Base-by-base conservation (phyloP, 2,888 invertebrate species). In the Diarsia rubi region DNA sequence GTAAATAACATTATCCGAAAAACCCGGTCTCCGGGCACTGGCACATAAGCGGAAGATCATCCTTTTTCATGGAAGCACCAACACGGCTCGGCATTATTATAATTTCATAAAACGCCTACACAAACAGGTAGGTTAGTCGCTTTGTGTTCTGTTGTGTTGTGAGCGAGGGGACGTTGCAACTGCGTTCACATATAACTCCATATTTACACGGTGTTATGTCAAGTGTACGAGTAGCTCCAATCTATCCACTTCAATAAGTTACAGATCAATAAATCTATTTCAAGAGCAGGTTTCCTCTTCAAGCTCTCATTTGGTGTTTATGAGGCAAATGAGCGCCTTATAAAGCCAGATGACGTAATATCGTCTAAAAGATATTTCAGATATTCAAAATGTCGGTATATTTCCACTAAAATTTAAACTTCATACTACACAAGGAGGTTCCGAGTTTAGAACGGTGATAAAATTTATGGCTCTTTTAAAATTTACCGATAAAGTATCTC, bases 1-100 rank as follows among this genome's bases (percentile, higher is more conserved):
- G 85, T 88, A 89, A 90, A 89, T 86, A 89, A 89, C 77, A 89
- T 90, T 88, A 89, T 85, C 82, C 84, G 75, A 82, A 82, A 85
- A 85, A 81, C 81, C 84, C 80, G 77, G 84, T 78, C 78, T 67
- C 77, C 72, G 73, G 76, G 70, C 69, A 75, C 85, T 84, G 84
- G 78, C 83, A 87, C 86, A 87, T 84, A 87, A 90, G 87, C 87
- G 86, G 81, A 86, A 89, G 86, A 88, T 89, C 85, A 90, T 88
- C 89, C 85, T 86, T 86, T 88, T 88, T 79, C 82, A 75, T 72
- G 77, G 71, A 70, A 74, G 63, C 63, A 64, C 66, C 72, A 71
- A 80, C 84, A 84, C 84, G 82, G 76, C 79, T 81, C 69, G 65
- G 78, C 78, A 84, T 85, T 90, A 88, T 87, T 84, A 87, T 86